A percentile compares a stretch with the other conserved stretches of the same genome.
Evolutionary conservation across 2,797 vertebrate species (phyloP).

Genomic region (Protonibea diacanthus): DNA sequence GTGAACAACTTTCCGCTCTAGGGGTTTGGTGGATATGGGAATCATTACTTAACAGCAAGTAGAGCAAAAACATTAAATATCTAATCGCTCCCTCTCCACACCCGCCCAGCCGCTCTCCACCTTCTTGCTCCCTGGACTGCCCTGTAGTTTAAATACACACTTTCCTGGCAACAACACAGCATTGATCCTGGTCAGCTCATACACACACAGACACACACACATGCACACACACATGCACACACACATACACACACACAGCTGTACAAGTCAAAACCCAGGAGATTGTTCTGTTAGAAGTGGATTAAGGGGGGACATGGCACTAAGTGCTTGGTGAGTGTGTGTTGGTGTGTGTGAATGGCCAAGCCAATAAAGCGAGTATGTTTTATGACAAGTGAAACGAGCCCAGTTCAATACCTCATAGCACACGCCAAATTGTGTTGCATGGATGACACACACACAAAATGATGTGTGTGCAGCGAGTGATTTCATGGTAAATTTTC

Average conservation of each 20-base stretch:
- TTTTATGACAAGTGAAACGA: conserved; percentile 85
- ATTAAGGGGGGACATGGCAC: conserved; percentile 74
- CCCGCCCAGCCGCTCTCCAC: conserved; percentile 33
- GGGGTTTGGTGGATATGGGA: conserved; percentile 50
- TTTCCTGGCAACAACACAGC: conserved; percentile 64
- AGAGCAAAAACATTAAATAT: conserved; percentile 71
- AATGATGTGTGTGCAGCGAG: conserved; percentile 31
- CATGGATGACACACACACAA: conserved; percentile 60
- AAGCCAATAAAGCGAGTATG: conserved; percentile 82
- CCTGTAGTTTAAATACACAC: conserved; percentile 78
- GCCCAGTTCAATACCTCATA: conserved; percentile 86
- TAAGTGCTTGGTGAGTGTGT: conserved; percentile 39
- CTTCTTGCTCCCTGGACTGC: conserved; percentile 63
- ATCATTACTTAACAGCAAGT: conserved; percentile 68
- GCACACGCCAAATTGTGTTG: conserved; percentile 73
- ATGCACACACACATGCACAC: conserved; percentile 16
- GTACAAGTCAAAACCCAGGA: conserved; percentile 74
- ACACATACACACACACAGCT: conserved; percentile 12
- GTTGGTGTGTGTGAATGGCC: conserved; percentile 33
- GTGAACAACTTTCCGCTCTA: conserved; percentile 43
- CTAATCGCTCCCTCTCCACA: conserved; percentile 31
- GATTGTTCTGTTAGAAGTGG: conserved; percentile 80
- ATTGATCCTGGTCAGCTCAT: conserved; percentile 57
- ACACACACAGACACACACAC: conserved; percentile 20
- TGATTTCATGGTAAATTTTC: conserved; percentile 48